These are phyloP conservation scores for Crax fasciolata DNA, from an alignment of 2,797 vertebrate genomes.

Conservation along the genomic window DNA sequence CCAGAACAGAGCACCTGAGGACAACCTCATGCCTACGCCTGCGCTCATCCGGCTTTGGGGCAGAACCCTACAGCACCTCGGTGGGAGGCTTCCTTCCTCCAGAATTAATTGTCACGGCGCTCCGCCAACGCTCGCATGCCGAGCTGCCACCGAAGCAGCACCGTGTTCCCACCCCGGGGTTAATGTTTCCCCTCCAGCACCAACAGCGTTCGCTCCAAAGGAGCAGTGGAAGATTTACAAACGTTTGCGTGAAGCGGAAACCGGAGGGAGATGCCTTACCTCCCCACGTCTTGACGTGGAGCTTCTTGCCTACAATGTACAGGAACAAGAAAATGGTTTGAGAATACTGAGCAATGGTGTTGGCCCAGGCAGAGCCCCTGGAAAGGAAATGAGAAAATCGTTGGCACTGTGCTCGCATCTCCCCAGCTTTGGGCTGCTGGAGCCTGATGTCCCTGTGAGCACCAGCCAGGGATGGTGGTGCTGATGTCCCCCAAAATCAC, in stretches of 20 bases:
- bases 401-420: background rate
- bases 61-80: background rate
- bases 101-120: background rate
- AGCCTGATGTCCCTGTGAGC: fast-evolving
- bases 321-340: constrained; percentile 86
- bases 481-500: background rate
- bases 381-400: background rate
- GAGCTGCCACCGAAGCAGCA: background rate
- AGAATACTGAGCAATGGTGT: constrained; percentile 83
- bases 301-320: constrained; percentile 88
- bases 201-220: background rate
- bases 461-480: fast-evolving
- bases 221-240: background rate
- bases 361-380: constrained; percentile 91
- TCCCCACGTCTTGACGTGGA: constrained; percentile 89
- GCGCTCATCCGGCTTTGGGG: background rate
- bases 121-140: background rate
- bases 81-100: background rate
- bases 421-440: background rate
- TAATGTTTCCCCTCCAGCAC: constrained; percentile 14
- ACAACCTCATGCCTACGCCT: fast-evolving
- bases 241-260: fast-evolving
- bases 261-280: constrained; percentile 74
- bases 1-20: fast-evolving
- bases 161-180: background rate